A percentile compares a stretch with the other conserved stretches of the same genome.
These are phyloP conservation scores for Rhea pennata DNA, from an alignment of 2,113 vertebrate species.

Conservation along the genomic window DNA sequence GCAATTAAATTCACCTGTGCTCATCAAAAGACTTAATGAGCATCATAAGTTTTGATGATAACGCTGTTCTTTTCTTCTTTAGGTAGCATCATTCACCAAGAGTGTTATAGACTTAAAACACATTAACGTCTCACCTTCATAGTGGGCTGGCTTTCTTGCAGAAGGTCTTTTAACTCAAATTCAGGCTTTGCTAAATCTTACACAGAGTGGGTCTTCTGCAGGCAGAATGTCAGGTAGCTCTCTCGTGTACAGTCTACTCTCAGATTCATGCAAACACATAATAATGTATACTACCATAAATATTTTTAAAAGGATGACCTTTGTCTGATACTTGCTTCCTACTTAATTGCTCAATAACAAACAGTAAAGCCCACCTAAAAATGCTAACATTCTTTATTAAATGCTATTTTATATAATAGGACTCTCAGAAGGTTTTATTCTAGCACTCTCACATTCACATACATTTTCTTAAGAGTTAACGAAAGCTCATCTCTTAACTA, in stretches of 20 bases:
- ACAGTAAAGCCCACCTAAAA: not conserved
- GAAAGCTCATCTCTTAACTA: not conserved
- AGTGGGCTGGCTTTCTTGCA: not conserved
- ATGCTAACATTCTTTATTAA: not conserved
- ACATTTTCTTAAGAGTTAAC: not conserved
- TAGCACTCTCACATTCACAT: not conserved
- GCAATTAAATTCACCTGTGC: conserved; percentile 61
- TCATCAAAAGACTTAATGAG: conserved; percentile 58
- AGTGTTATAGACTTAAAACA: not conserved
- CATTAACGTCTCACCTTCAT: conserved; percentile 2
- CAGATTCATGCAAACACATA: not conserved
- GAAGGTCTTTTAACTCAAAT: not conserved
- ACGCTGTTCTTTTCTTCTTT: conserved; percentile 29
- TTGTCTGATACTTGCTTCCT: not conserved
- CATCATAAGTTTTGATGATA: conserved; percentile 57
- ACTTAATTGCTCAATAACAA: not conserved
- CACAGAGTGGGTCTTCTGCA: not conserved
- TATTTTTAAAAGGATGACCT: not conserved
- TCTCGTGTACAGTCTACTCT: not conserved
- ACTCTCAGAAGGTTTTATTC: not conserved
- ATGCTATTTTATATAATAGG: not conserved
- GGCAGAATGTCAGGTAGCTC: not conserved
- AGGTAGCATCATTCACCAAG: not conserved
- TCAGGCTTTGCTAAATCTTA: not conserved
- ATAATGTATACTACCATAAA: not conserved